These are phyloP conservation scores for Uloborus plumipes DNA, from an alignment of 2,888 invertebrate genomes.

Conservation along the genomic window DNA sequence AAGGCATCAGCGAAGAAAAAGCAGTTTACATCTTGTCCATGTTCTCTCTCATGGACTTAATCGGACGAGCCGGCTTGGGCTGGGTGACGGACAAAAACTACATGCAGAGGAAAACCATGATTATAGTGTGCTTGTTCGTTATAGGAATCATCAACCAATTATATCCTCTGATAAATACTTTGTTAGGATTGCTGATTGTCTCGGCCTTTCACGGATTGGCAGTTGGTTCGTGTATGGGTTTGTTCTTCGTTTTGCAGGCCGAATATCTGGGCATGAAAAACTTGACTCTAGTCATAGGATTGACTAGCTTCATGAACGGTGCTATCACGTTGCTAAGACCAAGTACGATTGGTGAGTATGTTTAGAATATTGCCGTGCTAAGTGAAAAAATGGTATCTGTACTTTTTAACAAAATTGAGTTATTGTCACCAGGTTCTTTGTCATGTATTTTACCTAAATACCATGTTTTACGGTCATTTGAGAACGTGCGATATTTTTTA, in stretches of 20 bases:
- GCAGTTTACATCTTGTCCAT: constrained; percentile 60
- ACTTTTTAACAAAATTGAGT: too few species aligned
- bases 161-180: constrained; percentile 30
- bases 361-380: too few species aligned
- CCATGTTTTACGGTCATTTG: too few species aligned
- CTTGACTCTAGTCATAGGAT: constrained; percentile 43
- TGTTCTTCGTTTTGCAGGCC: constrained; percentile 55
- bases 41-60: constrained; percentile 65
- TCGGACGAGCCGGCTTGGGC: constrained; percentile 64
- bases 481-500: too few species aligned
- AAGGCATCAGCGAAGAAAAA: constrained; percentile 57
- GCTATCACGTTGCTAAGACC: constrained; percentile 33
- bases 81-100: constrained; percentile 62
- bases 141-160: constrained; percentile 39
- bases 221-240: constrained; percentile 38
- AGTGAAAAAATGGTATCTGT: too few species aligned
- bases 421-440: too few species aligned
- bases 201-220: constrained; percentile 47
- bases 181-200: constrained; percentile 19
- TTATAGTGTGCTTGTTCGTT: constrained; percentile 24
- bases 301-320: constrained; percentile 55
- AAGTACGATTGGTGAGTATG: constrained; percentile 48
- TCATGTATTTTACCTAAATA: too few species aligned
- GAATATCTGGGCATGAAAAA: constrained; percentile 47
- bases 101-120: constrained; percentile 42